Percentiles rank a stretch among this genome's conserved stretches.
Conservation (phyloP, 2,888 invertebrate species). For the Therioaphis trifolii region DNA sequence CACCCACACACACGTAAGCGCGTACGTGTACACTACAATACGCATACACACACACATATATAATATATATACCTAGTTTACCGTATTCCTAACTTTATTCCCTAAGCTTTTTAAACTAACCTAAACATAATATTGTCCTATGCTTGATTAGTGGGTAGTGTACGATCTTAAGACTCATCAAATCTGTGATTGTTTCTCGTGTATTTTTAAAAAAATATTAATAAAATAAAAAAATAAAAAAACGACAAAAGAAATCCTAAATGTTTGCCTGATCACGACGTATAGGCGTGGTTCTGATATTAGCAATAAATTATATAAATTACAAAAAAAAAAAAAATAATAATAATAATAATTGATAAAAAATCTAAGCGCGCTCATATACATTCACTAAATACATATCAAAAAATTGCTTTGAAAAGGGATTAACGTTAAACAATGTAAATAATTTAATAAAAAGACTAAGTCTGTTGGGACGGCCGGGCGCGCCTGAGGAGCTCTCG, state of each 20-base stretch:
- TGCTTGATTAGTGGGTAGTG: constrained; percentile 56
- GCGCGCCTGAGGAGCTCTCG: not conserved
- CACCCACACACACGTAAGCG: too few relatives aligned
- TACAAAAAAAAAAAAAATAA: constrained; percentile 3
- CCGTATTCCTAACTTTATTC: constrained; percentile 28
- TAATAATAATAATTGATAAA: not conserved
- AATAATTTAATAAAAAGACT: constrained; percentile 25
- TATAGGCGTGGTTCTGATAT: constrained; percentile 38
- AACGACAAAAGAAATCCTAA: too few relatives aligned
- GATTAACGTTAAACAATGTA: constrained; percentile 52
- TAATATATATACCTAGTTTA: constrained; percentile 37
- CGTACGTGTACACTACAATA: too few relatives aligned
- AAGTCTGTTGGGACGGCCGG: not conserved
- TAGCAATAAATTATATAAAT: constrained; percentile 44
- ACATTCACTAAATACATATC: constrained; percentile 62
- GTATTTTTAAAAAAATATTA: too few relatives aligned
- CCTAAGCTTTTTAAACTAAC: constrained; percentile 30
- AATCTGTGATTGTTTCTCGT: constrained; percentile 62
- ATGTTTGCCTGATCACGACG: constrained; percentile 12
- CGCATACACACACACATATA: not conserved
- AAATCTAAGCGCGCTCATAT: constrained; percentile 59
- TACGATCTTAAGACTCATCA: constrained; percentile 62
- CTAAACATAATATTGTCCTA: constrained; percentile 19
- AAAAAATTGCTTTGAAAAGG: constrained; percentile 55
- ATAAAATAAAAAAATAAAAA: too few relatives aligned